Evolutionary conservation across 1,140 invertebrate genomes (phyloP), one percentile per base, ranked within the genome.

Genomic region (Drosophila bocki): DNA sequence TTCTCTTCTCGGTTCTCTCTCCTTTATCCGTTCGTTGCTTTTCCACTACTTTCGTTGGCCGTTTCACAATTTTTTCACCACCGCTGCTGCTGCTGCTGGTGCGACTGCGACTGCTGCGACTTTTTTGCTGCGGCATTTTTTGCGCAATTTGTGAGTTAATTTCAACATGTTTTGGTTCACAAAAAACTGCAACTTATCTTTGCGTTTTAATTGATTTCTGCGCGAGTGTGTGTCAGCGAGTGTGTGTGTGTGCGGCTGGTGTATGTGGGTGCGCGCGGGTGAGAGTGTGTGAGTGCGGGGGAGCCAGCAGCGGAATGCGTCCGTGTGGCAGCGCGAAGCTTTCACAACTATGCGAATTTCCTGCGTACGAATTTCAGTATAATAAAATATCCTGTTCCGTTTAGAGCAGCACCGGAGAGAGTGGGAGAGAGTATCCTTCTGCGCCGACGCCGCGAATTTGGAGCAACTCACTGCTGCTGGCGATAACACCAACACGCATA

Each of bases 311-410:
- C 79, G 91, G 81, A 86, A 90, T 91, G 85, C 80, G 83, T 87
- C 83, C 91, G 85, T 80, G 81, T 91, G 91, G 80, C 85, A 91
- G 82, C 80, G 78, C 82, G 82, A 76, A 91, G 85, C 85, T 91
- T 91, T 91, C 86, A 84, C 86, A 79, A 84, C 85, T 81, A 91
- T 88, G 83, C 78, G 87, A 91, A 82, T 87, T 78, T 91, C 76
- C 82, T 82, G 83, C 79, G 80, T 82, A 67, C 74, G 87, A 84
- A 88, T 82, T 88, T 91, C 88, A 90, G 90, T 91, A 91, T 91
- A 91, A 91, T 91, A 91, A 91, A 91, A 91, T 91, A 91, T 91
- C 90, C 90, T 91, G 84, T 90, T 90, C 78, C 71, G 33, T 29
- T 37, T 47, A 19, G 53, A 68, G 57, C 53, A 39, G 35, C 35